phyloP scores from a whole-genome alignment of 2,797 vertebrate species.

The Erethizon dorsatum region DNA sequence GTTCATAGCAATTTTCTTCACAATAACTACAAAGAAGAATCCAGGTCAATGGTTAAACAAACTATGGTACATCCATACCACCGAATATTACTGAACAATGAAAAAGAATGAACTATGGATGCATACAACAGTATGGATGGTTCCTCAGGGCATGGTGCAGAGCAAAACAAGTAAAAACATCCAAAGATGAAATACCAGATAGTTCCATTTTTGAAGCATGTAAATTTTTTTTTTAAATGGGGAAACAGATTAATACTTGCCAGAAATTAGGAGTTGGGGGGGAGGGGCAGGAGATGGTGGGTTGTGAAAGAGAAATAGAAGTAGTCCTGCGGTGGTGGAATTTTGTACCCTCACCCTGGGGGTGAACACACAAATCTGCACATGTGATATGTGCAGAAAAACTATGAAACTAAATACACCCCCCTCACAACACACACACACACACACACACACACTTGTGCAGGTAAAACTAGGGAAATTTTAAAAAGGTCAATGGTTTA shows the following conservation, averaged over 20 bases:
- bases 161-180: neutral
- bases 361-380: neutral
- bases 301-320: neutral
- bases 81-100: neutral
- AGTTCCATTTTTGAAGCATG: neutral
- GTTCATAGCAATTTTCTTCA: neutral
- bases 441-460: neutral
- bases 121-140: neutral
- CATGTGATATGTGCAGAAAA: neutral
- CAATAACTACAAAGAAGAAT: neutral
- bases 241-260: neutral
- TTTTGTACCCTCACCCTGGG: neutral
- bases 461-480: neutral
- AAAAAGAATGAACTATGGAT: neutral
- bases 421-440: neutral
- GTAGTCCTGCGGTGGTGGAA: neutral
- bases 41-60: neutral
- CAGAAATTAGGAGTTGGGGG: neutral
- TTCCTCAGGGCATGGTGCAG: neutral
- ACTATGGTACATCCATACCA: neutral
- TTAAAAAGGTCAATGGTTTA: neutral
- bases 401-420: neutral
- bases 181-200: neutral
- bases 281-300: fast-evolving
- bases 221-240: neutral